phyloP scores from a whole-genome alignment of 2,113 vertebrate genomes.

The Pyxicephalus adspersus region DNA sequence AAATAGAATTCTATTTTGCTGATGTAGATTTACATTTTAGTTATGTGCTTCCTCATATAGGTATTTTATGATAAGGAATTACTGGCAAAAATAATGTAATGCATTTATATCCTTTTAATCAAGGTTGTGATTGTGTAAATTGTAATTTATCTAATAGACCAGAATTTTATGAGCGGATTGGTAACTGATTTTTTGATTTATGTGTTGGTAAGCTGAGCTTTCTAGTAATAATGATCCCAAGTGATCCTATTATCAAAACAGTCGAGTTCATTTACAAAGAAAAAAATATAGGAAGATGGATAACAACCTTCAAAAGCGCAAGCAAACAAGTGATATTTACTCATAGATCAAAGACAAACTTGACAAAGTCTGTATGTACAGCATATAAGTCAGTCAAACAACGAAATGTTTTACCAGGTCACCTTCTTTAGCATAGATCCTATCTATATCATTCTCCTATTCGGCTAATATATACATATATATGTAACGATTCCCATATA shows the following conservation, averaged over 20 bases:
- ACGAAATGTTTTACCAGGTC: background rate
- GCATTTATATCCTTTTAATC: too few species aligned
- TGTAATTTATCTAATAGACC: too few species aligned
- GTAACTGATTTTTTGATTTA: too few species aligned
- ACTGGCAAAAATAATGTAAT: too few species aligned
- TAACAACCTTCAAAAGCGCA: constrained; percentile 53
- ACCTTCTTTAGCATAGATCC: background rate
- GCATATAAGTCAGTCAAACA: background rate
- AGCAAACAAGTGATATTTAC: constrained; percentile 9
- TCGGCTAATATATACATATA: background rate
- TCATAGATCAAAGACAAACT: constrained; percentile 3
- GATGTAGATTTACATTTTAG: too few species aligned
- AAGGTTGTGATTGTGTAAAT: too few species aligned
- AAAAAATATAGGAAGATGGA: background rate
- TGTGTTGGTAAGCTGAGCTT: constrained; percentile 48
- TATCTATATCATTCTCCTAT: background rate
- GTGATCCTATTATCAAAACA: constrained; percentile 70
- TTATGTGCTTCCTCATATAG: background rate
- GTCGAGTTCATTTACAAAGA: constrained; percentile 73
- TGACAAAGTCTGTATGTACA: constrained; percentile 1
- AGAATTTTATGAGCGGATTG: too few species aligned
- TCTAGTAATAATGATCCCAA: constrained; percentile 75
- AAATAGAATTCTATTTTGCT: too few species aligned
- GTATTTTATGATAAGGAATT: background rate
- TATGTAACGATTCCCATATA: background rate